Conservation (phyloP, 2,888 invertebrate genomes). For the Caenorhabditis sp. region DNA sequence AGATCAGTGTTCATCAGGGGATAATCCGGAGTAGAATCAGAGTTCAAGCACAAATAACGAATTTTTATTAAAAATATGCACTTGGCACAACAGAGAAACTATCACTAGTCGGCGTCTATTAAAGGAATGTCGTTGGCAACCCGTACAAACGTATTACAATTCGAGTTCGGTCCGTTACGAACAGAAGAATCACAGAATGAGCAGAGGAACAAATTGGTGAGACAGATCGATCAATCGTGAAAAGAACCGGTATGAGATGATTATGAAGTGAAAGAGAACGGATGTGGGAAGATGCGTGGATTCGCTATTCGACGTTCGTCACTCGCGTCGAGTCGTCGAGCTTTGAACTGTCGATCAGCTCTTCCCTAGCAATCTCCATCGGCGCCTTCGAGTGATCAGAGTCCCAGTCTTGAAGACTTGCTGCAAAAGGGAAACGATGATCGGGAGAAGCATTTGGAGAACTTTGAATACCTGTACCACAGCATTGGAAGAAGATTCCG, state of each 20-base stretch:
- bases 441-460: no score
- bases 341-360: slow-evolving; percentile 53
- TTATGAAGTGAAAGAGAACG: slow-evolving; percentile 34
- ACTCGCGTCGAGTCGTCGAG: slow-evolving; percentile 49
- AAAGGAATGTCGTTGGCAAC: slow-evolving; percentile 43
- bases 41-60: slow-evolving; percentile 8
- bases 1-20: no score
- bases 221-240: slow-evolving; percentile 48
- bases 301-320: slow-evolving; percentile 37
- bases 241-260: slow-evolving; percentile 52
- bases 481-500: slow-evolving; percentile 76
- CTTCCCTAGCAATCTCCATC: slow-evolving; percentile 42
- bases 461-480: slow-evolving; percentile 72
- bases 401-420: slow-evolving; percentile 52
- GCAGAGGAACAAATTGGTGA: slow-evolving; percentile 35
- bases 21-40: neutral
- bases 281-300: slow-evolving; percentile 1
- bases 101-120: slow-evolving; percentile 50
- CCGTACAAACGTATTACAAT: slow-evolving; percentile 19
- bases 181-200: slow-evolving; percentile 46
- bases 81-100: slow-evolving; percentile 5
- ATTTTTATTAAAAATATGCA: slow-evolving; percentile 5
- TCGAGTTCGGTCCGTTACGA: slow-evolving; percentile 6
- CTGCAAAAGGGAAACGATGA: slow-evolving; percentile 9
- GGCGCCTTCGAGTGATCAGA: slow-evolving; percentile 36